Conservation (phyloP, 2,888 invertebrate genomes). For the Tribolium freemani region DNA sequence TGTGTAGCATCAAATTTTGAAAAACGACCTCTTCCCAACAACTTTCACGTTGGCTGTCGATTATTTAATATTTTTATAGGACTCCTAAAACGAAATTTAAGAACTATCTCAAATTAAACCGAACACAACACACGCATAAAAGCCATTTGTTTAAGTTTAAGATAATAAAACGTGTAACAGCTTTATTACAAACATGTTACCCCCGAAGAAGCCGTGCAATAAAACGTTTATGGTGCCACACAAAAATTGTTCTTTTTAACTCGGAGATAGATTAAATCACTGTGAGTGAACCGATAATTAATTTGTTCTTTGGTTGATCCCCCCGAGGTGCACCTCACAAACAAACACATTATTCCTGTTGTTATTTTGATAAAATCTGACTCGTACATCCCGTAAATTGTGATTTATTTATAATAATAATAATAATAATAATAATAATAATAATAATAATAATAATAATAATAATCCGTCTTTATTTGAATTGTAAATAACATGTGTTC, state of each 20-base stretch:
- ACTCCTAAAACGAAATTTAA: slow-evolving; percentile 1
- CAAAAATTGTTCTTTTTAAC: not conserved
- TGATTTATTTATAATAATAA: slow-evolving; percentile 32
- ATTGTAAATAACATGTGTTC: too few species aligned
- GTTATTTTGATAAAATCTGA: slow-evolving; percentile 39
- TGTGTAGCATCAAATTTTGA: slow-evolving; percentile 27
- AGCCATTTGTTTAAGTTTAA: slow-evolving; percentile 2
- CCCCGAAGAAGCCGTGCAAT: slow-evolving; percentile 31
- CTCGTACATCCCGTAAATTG: slow-evolving; percentile 25
- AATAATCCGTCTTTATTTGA: too few species aligned
- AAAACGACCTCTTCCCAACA: slow-evolving; percentile 20
- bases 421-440: too few species aligned
- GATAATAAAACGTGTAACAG: slow-evolving; percentile 18
- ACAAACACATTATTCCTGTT: slow-evolving; percentile 30
- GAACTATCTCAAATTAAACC: slow-evolving; percentile 7
- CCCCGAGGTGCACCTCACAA: slow-evolving; percentile 37
- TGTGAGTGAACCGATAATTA: too few species aligned
- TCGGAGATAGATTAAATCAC: not conserved
- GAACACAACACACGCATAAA: slow-evolving; percentile 3
- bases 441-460: too few species aligned
- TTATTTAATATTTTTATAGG: slow-evolving; percentile 37
- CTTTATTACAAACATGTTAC: slow-evolving; percentile 25
- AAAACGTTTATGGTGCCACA: slow-evolving; percentile 20
- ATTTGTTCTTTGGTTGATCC: slow-evolving; percentile 33
- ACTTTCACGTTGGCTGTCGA: slow-evolving; percentile 36